phyloP scores from a whole-genome alignment of 1,140 invertebrate genomes.

The Drosophila mauritiana region DNA sequence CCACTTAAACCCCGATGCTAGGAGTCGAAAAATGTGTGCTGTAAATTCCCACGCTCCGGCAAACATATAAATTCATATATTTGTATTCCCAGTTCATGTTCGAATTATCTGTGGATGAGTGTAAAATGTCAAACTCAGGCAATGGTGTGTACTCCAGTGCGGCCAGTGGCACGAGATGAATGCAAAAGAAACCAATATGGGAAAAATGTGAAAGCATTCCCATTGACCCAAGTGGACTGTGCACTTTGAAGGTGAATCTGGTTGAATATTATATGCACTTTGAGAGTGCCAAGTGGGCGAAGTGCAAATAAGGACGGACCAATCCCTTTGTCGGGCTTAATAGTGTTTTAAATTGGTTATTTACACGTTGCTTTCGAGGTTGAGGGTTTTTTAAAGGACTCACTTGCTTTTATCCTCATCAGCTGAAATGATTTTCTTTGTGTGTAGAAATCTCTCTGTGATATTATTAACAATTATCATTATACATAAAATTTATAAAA shows the following conservation, averaged over 20 bases:
- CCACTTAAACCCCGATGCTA: slow-evolving; percentile 55
- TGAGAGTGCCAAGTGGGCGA: not conserved
- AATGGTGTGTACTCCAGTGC: slow-evolving; percentile 4
- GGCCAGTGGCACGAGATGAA: slow-evolving; percentile 18
- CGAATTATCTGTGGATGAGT: slow-evolving; percentile 21
- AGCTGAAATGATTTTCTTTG: no score
- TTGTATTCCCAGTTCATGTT: slow-evolving; percentile 4
- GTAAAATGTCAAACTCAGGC: slow-evolving; percentile 38
- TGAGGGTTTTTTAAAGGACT: no score
- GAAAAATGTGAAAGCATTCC: slow-evolving; percentile 21
- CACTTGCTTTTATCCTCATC: not conserved
- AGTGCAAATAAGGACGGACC: slow-evolving; percentile 7
- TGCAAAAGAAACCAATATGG: slow-evolving; percentile 9
- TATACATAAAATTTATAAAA: no score
- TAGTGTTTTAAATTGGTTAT: not conserved
- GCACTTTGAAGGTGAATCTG: slow-evolving; percentile 7
- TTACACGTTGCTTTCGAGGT: not conserved
- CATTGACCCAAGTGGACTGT: slow-evolving; percentile 21
- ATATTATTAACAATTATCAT: no score
- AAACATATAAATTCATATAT: slow-evolving; percentile 5
- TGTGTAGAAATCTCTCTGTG: no score
- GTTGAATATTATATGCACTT: not conserved
- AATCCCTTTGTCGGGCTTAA: slow-evolving; percentile 1
- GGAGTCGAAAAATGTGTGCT: slow-evolving; percentile 34
- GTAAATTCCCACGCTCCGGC: slow-evolving; percentile 17